Percentiles rank a stretch among this genome's conserved stretches.
phyloP scores from a whole-genome alignment of 2,888 invertebrate species.

The Heliconius charithonia region DNA sequence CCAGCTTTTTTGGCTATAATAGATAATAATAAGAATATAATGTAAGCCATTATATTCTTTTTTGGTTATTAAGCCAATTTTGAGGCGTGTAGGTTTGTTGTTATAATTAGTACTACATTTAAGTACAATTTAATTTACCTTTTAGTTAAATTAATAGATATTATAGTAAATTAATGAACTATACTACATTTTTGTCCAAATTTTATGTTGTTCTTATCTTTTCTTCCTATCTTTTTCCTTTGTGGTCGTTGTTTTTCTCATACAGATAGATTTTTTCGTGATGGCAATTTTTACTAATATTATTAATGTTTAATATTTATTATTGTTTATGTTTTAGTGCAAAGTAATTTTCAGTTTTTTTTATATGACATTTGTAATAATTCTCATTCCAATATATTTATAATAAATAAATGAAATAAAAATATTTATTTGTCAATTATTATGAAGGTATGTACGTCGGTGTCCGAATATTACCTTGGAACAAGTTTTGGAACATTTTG shows the following conservation, averaged over 20 bases:
- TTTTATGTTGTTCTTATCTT: neutral
- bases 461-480: slow-evolving; percentile 22
- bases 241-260: slow-evolving; percentile 22
- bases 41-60: too few species aligned
- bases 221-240: slow-evolving; percentile 7
- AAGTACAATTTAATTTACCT: neutral
- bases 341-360: slow-evolving; percentile 27
- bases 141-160: neutral
- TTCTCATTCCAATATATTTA: slow-evolving; percentile 38
- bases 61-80: too few species aligned
- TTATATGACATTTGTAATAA: slow-evolving; percentile 29
- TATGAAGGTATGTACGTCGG: neutral
- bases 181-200: slow-evolving; percentile 12
- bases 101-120: neutral
- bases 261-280: neutral
- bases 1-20: too few species aligned
- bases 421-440: slow-evolving; percentile 37
- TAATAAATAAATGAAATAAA: slow-evolving; percentile 8
- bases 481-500: slow-evolving; percentile 35
- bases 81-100: neutral
- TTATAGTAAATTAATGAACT: slow-evolving; percentile 10
- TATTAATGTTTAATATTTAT: slow-evolving; percentile 28
- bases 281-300: slow-evolving; percentile 10
- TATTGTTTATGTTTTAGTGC: slow-evolving; percentile 22
- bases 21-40: too few species aligned